These are phyloP conservation scores for Ips nitidus DNA, from an alignment of 1,140 invertebrate genomes.

Conservation along the genomic window DNA sequence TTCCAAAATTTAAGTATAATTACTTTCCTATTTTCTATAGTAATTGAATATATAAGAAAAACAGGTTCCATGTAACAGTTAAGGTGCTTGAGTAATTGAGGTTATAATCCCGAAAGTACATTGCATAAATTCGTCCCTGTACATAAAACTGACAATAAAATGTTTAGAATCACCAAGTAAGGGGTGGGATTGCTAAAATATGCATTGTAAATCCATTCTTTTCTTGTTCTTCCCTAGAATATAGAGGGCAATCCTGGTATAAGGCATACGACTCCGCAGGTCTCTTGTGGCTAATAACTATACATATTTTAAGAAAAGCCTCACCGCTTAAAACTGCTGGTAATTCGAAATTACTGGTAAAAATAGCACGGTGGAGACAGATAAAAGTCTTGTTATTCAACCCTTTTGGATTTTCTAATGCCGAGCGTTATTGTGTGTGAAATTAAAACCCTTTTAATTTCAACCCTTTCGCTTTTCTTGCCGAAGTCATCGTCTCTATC, in stretches of 20 bases:
- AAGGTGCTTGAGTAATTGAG: too few relatives aligned
- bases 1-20: too few relatives aligned
- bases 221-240: slow-evolving; percentile 23
- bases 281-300: slow-evolving; percentile 40
- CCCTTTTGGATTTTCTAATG: slow-evolving; percentile 45
- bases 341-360: slow-evolving; percentile 48
- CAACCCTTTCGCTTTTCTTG: slow-evolving; percentile 33
- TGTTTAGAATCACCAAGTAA: slow-evolving; percentile 24
- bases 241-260: slow-evolving; percentile 23
- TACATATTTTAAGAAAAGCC: slow-evolving; percentile 43
- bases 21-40: too few relatives aligned
- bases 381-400: slow-evolving; percentile 41
- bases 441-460: slow-evolving; percentile 46
- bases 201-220: slow-evolving; percentile 39
- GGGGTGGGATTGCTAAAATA: slow-evolving; percentile 25
- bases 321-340: slow-evolving; percentile 42
- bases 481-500: slow-evolving; percentile 2
- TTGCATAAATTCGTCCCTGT: neutral
- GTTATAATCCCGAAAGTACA: too few relatives aligned
- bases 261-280: slow-evolving; percentile 11
- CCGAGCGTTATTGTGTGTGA: slow-evolving; percentile 50
- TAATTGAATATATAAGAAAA: too few relatives aligned
- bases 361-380: slow-evolving; percentile 43
- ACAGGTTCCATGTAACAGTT: too few relatives aligned
- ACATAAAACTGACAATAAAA: slow-evolving; percentile 7